Evolutionary conservation across 2,113 vertebrate species (phyloP), one percentile per base, ranked within the genome.

Genomic region (Cheirogaleus medius): DNA sequence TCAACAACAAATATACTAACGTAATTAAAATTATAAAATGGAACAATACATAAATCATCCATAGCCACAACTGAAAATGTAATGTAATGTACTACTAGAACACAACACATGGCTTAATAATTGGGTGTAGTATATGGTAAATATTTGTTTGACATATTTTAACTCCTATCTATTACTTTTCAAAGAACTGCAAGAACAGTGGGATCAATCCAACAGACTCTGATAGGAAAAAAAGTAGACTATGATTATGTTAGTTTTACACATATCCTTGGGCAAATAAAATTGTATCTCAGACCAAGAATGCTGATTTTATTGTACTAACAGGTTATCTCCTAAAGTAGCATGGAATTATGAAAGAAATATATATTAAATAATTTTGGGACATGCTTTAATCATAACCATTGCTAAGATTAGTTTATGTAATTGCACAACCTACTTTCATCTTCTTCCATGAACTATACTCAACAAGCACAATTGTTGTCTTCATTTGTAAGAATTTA

Each of bases 11-110:
- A 63, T 34, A 44, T 71, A 56, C 29, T 83, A n/a, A 74, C 63
- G 27, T 90, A 66, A 66, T 92, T 91, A 93, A 84, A 95, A 73
- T 37, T 44, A 4, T 89, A 92, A 87, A 52, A 54, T 37, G 37
- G 58, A 73, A 77, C 15, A 86, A 85, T 4, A 89, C 63, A 52
- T 56, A 68, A 82, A 23, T 20, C 34, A 42, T 71, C 18, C 17
- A 1, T 8, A 52, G 29, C 27, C 37, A 8, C n/a, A 77, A 32
- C 42, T 3, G 10, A 83, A 64, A 78, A n/a, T 17, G 3, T 54
- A 37, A 60, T 37, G 37, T 54, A 34, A 73, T 66, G 1, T 39
- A 27, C 29, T 54, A 58, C 1, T 4, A 58, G 58, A 80, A 77
- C 25, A 39, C 4, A 80, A 47, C 64, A 85, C 63, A 73, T 86